Percentiles rank a stretch among this genome's conserved stretches.
Evolutionary conservation across 2,113 vertebrate genomes (phyloP).

Genomic region (Terrapene triunguis): DNA sequence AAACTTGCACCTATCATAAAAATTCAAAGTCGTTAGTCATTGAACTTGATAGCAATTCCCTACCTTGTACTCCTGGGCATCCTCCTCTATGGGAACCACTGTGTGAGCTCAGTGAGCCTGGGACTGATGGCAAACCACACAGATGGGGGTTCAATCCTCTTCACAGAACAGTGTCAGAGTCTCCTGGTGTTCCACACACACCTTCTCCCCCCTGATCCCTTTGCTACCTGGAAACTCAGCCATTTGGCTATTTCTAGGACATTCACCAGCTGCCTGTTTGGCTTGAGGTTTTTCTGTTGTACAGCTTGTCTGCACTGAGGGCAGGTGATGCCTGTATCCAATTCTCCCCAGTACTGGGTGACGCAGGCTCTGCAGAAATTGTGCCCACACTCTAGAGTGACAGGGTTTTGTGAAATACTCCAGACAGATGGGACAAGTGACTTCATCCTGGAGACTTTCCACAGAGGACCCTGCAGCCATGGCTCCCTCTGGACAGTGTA

Average conservation of each 20-base stretch:
- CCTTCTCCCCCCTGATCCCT: not conserved
- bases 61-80: not conserved
- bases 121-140: not conserved
- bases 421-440: constrained; percentile 73
- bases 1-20: not conserved
- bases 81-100: not conserved
- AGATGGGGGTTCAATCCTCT: not conserved
- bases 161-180: not conserved
- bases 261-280: not conserved
- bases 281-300: constrained; percentile 48
- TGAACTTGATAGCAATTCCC: not conserved
- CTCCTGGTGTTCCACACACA: not conserved
- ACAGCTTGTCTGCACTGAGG: constrained; percentile 77
- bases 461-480: constrained; percentile 54
- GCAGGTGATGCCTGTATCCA: constrained; percentile 51
- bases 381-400: constrained; percentile 60
- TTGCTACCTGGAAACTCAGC: not conserved
- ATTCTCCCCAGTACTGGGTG: constrained; percentile 47
- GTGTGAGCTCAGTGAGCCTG: not conserved
- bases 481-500: not conserved
- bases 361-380: no score
- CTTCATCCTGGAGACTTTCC: constrained; percentile 72
- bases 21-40: not conserved
- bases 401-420: constrained; percentile 72
- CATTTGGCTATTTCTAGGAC: not conserved